A percentile compares a stretch with the other conserved stretches of the same genome.
Conservation (phyloP, 1,140 invertebrate species). For the Drosophila cardini region DNA sequence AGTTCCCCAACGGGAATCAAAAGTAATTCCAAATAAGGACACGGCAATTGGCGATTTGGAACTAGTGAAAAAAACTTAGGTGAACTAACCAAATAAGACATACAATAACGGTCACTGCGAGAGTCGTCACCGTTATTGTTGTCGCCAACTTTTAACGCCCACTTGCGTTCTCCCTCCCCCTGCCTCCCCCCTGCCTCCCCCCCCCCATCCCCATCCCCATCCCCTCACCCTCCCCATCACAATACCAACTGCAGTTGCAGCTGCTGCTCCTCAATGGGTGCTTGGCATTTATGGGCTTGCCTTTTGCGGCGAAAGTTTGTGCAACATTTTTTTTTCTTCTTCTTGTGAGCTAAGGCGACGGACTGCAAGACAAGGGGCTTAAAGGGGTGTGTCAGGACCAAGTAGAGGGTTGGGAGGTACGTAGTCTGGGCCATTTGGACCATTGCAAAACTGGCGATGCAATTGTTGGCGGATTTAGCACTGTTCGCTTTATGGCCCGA, state of each 20-base stretch:
- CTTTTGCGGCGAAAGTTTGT: conserved; percentile 56
- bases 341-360: conserved; percentile 13
- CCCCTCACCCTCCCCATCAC: neutral
- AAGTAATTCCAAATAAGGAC: neutral
- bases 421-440: conserved; percentile 44
- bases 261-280: conserved; percentile 50
- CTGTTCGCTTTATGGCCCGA: conserved; percentile 67
- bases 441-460: conserved; percentile 57
- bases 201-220: too few species aligned
- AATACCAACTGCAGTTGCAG: neutral
- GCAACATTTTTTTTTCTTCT: conserved; percentile 60
- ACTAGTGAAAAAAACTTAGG: conserved; percentile 28
- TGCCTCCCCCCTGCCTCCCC: neutral
- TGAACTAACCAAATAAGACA: conserved; percentile 53
- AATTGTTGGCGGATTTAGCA: conserved; percentile 69
- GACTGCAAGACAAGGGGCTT: neutral
- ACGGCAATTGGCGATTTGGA: neutral
- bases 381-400: neutral
- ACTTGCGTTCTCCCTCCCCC: neutral
- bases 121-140: conserved; percentile 16
- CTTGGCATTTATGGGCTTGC: conserved; percentile 73
- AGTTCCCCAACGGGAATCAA: neutral
- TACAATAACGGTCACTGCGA: conserved; percentile 42
- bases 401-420: neutral
- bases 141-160: conserved; percentile 3